Evolutionary conservation across 2,113 vertebrate species (phyloP).

Genomic region (Notarius lentiginosus): DNA sequence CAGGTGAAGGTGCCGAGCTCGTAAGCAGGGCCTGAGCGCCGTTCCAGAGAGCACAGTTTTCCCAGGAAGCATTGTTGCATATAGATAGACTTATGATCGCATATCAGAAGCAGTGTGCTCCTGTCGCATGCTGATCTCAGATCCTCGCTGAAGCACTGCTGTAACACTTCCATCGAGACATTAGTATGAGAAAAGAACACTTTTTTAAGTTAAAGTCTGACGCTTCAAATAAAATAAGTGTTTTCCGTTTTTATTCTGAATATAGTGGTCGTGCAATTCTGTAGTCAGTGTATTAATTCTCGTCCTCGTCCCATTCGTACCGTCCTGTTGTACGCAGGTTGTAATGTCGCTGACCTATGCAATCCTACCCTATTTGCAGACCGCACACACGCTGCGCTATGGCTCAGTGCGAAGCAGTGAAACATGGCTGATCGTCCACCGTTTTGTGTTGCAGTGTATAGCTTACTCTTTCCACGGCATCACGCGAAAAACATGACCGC

Average conservation of each 20-base stretch:
- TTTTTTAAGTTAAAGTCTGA: neutral
- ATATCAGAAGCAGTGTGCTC: neutral
- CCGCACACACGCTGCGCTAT: neutral
- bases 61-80: neutral
- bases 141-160: neutral
- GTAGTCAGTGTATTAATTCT: neutral
- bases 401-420: constrained; percentile 51
- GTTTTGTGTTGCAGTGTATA: constrained; percentile 60
- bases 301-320: constrained; percentile 7
- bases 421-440: constrained; percentile 58
- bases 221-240: neutral
- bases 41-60: neutral
- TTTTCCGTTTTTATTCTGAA: neutral
- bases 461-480: constrained; percentile 54
- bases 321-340: constrained; percentile 59
- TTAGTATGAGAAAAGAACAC: neutral
- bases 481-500: constrained; percentile 39
- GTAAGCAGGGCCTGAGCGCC: neutral
- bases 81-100: neutral
- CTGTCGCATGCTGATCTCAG: neutral
- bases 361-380: constrained; percentile 48
- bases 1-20: neutral
- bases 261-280: neutral
- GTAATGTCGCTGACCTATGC: constrained; percentile 70
- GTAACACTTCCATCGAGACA: constrained; percentile 1